phyloP scores from a whole-genome alignment of 1,140 invertebrate species.

The Drosophila miranda region DNA sequence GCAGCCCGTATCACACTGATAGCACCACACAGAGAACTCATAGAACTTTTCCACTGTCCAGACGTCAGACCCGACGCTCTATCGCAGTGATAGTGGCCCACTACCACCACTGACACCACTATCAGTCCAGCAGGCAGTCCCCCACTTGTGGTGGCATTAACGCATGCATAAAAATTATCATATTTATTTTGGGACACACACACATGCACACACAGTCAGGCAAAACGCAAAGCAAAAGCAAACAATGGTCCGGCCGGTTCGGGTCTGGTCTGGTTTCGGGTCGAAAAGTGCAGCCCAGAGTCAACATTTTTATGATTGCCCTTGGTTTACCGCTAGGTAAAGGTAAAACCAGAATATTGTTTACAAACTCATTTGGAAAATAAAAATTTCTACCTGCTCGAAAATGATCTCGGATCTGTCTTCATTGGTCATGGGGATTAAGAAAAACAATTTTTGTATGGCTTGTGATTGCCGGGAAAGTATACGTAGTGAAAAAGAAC shows the following conservation, averaged over 20 bases:
- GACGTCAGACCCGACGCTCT: no score
- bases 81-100: no score
- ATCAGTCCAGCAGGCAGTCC: conserved; percentile 6
- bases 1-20: conserved; percentile 23
- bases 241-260: conserved; percentile 3
- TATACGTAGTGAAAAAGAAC: no score
- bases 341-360: conserved; percentile 1
- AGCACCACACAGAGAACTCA: conserved; percentile 9
- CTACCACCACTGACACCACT: neutral
- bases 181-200: conserved; percentile 27
- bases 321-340: conserved; percentile 43
- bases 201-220: neutral
- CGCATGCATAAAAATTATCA: conserved; percentile 44
- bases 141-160: neutral
- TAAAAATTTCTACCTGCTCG: neutral
- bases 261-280: conserved; percentile 7
- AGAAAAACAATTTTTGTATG: no score
- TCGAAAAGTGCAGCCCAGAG: conserved; percentile 41
- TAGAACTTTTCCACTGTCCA: conserved; percentile 36
- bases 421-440: no score
- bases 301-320: conserved; percentile 69
- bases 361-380: conserved; percentile 32
- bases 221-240: neutral
- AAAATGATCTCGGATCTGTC: neutral
- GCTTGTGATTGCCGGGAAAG: no score